Evolutionary conservation across 2,888 invertebrate species (phyloP).

Genomic region (Sinhomidia bicolor): DNA sequence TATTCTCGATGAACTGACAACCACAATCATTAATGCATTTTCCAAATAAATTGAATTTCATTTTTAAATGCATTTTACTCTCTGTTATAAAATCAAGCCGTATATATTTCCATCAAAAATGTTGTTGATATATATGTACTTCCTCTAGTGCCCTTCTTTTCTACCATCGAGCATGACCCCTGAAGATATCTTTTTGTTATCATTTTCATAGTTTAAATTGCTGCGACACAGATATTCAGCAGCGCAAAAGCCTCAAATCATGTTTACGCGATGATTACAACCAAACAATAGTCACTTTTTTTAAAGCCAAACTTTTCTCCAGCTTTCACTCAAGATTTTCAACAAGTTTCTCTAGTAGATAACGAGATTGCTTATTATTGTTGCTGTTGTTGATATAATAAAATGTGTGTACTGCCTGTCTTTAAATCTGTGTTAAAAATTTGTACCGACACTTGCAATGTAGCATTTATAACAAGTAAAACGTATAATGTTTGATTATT

Average conservation of each 20-base stretch:
- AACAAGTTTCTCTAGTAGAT: not conserved
- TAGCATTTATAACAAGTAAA: slow-evolving; percentile 18
- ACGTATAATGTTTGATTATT: slow-evolving; percentile 18
- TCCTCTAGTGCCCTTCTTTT: not conserved
- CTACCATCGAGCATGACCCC: no score
- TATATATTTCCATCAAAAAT: not conserved
- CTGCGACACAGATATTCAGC: slow-evolving; percentile 31
- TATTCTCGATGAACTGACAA: not conserved
- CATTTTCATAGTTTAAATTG: slow-evolving; percentile 5
- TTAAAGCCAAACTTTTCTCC: slow-evolving; percentile 15
- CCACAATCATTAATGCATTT: not conserved
- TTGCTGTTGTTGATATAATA: not conserved
- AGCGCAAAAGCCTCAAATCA: slow-evolving; percentile 26
- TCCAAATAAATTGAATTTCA: not conserved
- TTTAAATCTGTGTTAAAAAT: slow-evolving; percentile 39
- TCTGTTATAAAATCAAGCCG: no score
- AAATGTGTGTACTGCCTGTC: slow-evolving; percentile 37
- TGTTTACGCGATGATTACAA: not conserved
- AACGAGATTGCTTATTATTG: slow-evolving; percentile 3
- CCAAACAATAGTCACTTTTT: slow-evolving; percentile 6
- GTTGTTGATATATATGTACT: not conserved
- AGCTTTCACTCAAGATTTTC: not conserved
- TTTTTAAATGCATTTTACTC: not conserved
- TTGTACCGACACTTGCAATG: slow-evolving; percentile 43
- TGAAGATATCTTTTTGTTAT: not conserved